Evolutionary conservation across 2,113 vertebrate species (phyloP), one percentile per base, ranked within the genome.

Genomic region (Platysteira castanea): DNA sequence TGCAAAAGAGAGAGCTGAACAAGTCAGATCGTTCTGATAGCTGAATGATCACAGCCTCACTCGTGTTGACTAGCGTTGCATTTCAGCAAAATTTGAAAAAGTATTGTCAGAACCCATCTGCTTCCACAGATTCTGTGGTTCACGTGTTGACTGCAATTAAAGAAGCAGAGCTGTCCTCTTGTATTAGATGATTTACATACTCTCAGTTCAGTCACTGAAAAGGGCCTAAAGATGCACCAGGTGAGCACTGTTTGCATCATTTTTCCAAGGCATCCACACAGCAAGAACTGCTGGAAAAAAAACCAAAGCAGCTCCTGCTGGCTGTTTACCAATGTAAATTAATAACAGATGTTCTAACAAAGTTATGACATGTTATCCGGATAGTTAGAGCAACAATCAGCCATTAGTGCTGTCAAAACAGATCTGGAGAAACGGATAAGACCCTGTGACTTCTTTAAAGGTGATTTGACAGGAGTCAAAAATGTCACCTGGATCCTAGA

Each of bases 281-380:
- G 41, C 85, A 89, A 52, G 17, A 79, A 53, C 20, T 46, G 44
- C 26, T 89, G 30, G 76, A 15, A 49, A 80, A 27, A 54, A 60
- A 82, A 47, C n/a, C 70, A 65, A 65, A 47, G 3, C 65, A 64
- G 44, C 49, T 89, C 67, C 78, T 76, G 57, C 88, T 88, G 85
- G 49, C 65, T 91, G 24, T 90, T 95, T 90, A 61, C n/a, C 53
- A 26, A 44, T 69, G 61, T 79, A 87, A 95, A 93, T 93, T 91
- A 91, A 79, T 90, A 97, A 94, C 90, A 96, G 94, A 93, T 90
- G 78, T 96, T 94, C 81, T 42, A 49, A 89, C 57, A 24, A 79
- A 90, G 78, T 94, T 95, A 52, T n/a, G 82, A 79, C 90, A 79
- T 28, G 19, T 46, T 93, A 53, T 80, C 53, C 53, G 70, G 50